Evolutionary conservation across 2,113 vertebrate species (phyloP), one percentile per base, ranked within the genome.

Genomic region (Gymnobelideus leadbeateri): DNA sequence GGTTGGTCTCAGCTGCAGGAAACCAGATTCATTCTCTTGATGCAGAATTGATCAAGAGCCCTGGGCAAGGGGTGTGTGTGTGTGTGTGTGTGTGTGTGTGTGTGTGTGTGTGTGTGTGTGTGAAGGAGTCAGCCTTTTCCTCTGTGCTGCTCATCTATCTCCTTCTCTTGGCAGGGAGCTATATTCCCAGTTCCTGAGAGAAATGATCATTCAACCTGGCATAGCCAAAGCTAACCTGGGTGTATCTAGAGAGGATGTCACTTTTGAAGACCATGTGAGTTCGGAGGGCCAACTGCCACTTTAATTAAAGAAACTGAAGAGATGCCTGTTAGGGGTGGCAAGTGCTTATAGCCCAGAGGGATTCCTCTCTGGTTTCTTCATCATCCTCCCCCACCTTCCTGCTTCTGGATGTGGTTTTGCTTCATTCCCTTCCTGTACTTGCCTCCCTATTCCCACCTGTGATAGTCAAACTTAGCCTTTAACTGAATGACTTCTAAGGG

Each of bases 121-220:
- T 43, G 8, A 43, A n/a, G n/a, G 68, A 89, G 91, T 89, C 25
- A 89, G 8, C 89, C 94, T 11, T 2, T 37, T 94, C 89, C 61
- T 91, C 95, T 96, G 47, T 94, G 95, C 91, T 94, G 90, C 26
- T 68, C 89, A 24, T 3, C 16, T 68, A 25, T 91, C 51, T 89
- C 49, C 7, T 7, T 37, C 52, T 90, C 92, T 95, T 91, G 68
- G 23, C 96, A 99, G 99, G 98, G 99, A 99, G 94, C 97, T 99
- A 0, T 99, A 99, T 93, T 98, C 99, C 28, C 99, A 99, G 98
- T 99, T 99, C 96, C 97, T 99, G 55, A 99, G 99, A 96, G 99
- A 99, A 97, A 99, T 99, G 99, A 99, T 99, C 96, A 99, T 99
- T 94, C 99, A 99, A 98, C 99, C 99, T 0, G 99, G 99, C 89